A percentile compares a stretch with the other conserved stretches of the same genome.
Conservation (phyloP, 1,140 invertebrate species). For the Megalonaias nervosa region DNA sequence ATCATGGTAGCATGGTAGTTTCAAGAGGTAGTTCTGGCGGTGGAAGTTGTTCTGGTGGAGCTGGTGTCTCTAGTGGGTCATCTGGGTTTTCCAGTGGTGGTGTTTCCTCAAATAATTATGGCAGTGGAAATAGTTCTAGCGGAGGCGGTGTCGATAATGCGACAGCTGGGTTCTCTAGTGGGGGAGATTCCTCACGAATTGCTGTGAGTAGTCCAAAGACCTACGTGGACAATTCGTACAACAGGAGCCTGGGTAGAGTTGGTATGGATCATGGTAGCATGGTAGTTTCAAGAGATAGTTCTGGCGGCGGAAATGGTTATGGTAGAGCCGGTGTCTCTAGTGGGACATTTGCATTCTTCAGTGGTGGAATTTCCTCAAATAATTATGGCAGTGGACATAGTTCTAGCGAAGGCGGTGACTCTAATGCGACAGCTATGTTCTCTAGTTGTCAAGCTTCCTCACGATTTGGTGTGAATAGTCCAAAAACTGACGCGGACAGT, state of each 20-base stretch:
- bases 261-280: constrained; percentile 37
- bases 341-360: no score
- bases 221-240: constrained; percentile 46
- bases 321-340: background rate
- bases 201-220: constrained; percentile 23
- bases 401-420: background rate
- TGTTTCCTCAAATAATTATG: no score
- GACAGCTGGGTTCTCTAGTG: background rate
- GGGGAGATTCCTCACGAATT: background rate
- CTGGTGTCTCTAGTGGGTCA: background rate
- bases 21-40: constrained; percentile 9
- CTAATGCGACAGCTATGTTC: background rate
- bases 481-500: constrained; percentile 44
- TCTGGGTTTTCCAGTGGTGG: no score
- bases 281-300: constrained; percentile 14
- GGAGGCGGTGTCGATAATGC: no score
- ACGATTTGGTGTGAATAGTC: constrained; percentile 8
- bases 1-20: constrained; percentile 15
- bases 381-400: background rate
- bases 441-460: background rate
- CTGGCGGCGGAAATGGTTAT: background rate
- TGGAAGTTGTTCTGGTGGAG: background rate
- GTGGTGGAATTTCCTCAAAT: no score
- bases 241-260: constrained; percentile 44
- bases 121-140: no score